Evolutionary conservation across 2,888 invertebrate genomes (phyloP).

Genomic region (Oscheius myriophilus): DNA sequence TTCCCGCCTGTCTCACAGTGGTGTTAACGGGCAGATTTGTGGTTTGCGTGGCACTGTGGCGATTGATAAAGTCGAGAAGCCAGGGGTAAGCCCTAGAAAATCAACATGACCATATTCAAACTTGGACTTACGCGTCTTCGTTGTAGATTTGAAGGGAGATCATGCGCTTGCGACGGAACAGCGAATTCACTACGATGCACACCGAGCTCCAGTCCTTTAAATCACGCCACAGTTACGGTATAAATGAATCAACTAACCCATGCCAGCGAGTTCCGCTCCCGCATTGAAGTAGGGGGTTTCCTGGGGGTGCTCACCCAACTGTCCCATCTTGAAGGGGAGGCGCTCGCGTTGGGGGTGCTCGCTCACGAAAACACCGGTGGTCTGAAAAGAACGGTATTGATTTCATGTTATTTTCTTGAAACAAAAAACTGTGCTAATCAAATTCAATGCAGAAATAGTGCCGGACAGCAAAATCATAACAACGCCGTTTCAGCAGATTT

Average conservation of each 20-base stretch:
- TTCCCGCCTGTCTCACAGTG: constrained; percentile 57
- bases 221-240: background rate
- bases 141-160: constrained; percentile 63
- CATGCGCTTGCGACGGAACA: constrained; percentile 60
- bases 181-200: constrained; percentile 56
- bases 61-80: constrained; percentile 68
- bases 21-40: constrained; percentile 54
- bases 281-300: constrained; percentile 66
- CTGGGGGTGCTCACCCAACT: constrained; percentile 15
- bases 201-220: constrained; percentile 52
- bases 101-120: background rate
- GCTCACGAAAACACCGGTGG: no score
- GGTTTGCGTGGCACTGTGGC: constrained; percentile 56
- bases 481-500: no score
- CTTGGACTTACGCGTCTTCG: constrained; percentile 59
- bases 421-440: no score
- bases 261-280: constrained; percentile 67
- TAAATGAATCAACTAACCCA: constrained; percentile 32
- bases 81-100: constrained; percentile 66
- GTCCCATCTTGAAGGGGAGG: constrained; percentile 13
- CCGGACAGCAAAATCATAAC: no score
- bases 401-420: no score
- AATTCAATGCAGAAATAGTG: no score
- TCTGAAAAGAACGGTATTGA: no score
- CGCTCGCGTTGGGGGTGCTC: no score